Conservation (phyloP, 64 coral and sea anemone species). For the Montipora sp. region DNA sequence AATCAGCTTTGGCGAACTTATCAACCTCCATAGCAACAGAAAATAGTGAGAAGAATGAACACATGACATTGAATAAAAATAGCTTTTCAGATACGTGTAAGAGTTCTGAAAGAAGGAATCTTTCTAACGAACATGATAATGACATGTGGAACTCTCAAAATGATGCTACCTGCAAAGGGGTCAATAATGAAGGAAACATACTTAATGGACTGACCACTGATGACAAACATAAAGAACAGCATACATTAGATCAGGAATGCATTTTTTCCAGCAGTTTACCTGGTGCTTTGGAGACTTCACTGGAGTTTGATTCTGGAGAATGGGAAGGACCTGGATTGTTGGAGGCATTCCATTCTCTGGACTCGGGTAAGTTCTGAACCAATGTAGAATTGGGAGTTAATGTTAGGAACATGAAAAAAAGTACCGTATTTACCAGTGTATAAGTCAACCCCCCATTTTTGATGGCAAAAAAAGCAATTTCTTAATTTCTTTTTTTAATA, state of each 20-base stretch:
- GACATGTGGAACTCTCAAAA: slow-evolving; percentile 17
- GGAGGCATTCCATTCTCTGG: neutral
- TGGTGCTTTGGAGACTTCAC: slow-evolving; percentile 36
- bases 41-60: slow-evolving; percentile 26
- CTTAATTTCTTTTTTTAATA: no score
- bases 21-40: slow-evolving; percentile 45
- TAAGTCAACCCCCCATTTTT: no score
- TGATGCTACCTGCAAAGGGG: neutral
- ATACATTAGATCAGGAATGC: slow-evolving; percentile 7
- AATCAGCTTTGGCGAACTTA: slow-evolving; percentile 72
- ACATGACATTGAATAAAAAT: slow-evolving; percentile 12
- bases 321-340: slow-evolving; percentile 21
- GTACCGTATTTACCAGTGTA: no score
- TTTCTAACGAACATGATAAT: neutral
- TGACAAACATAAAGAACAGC: neutral
- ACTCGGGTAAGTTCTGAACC: neutral
- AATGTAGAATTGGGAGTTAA: no score
- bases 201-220: neutral
- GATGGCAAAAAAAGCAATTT: no score
- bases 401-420: no score
- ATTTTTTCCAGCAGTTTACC: slow-evolving; percentile 6
- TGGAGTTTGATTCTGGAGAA: slow-evolving; percentile 31
- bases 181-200: neutral
- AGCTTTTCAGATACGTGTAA: neutral
- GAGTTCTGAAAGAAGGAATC: neutral